Percentiles rank a stretch among this genome's conserved stretches.
phyloP scores from a whole-genome alignment of 2,797 vertebrate species.

The Buceros bicornis region DNA sequence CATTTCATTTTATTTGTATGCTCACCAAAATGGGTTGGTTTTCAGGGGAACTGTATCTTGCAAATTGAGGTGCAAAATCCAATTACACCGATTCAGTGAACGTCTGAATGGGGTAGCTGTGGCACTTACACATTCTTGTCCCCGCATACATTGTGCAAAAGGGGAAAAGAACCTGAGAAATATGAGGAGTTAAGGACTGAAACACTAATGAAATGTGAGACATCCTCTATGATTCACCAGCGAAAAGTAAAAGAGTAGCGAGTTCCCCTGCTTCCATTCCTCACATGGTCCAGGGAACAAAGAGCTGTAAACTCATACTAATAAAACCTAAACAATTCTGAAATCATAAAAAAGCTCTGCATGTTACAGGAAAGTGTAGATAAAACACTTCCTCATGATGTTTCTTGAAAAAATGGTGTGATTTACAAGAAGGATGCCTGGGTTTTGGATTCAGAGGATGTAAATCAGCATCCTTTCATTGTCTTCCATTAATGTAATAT shows the following conservation, averaged over 20 bases:
- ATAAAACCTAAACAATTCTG: slow-evolving; percentile 33
- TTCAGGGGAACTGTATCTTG: slow-evolving; percentile 62
- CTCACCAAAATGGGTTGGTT: slow-evolving; percentile 28
- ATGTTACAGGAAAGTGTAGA: neutral
- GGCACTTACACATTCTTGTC: slow-evolving; percentile 59
- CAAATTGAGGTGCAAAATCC: slow-evolving; percentile 71
- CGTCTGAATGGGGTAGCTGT: slow-evolving; percentile 49
- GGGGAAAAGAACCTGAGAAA: slow-evolving; percentile 75
- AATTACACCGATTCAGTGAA: slow-evolving; percentile 56
- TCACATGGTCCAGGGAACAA: slow-evolving; percentile 67
- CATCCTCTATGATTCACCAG: slow-evolving; percentile 67
- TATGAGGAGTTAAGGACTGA: slow-evolving; percentile 74
- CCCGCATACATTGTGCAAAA: slow-evolving; percentile 61
- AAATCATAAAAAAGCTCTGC: slow-evolving; percentile 12
- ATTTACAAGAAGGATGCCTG: slow-evolving; percentile 40
- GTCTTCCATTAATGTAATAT: slow-evolving; percentile 19
- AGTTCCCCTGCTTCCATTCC: slow-evolving; percentile 23
- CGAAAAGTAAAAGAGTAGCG: slow-evolving; percentile 51
- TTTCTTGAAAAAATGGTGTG: slow-evolving; percentile 9
- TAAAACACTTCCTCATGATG: slow-evolving; percentile 11
- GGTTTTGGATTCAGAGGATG: slow-evolving; percentile 2
- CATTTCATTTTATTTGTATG: slow-evolving; percentile 71
- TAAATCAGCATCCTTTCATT: slow-evolving; percentile 43
- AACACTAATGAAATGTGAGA: slow-evolving; percentile 76
- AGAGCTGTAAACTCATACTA: slow-evolving; percentile 36